Evolutionary conservation across 2,113 vertebrate genomes (phyloP), one percentile per base, ranked within the genome.

Genomic region (Prietella phreatophila): DNA sequence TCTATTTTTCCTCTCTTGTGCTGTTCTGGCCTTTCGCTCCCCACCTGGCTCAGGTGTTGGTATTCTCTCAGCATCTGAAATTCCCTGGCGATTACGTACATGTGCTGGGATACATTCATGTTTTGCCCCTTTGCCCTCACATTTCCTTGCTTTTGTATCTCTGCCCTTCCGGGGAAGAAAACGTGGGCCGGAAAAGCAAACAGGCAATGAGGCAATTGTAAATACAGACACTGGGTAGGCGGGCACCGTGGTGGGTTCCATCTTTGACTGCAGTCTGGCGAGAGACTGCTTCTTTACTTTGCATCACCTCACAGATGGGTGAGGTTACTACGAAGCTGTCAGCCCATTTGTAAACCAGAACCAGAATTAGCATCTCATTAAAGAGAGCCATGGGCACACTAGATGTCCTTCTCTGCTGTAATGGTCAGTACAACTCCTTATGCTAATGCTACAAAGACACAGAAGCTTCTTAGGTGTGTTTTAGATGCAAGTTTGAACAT

Each of bases 221-320:
- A 86, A 91, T 36, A 56, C 89, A 69, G 82, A 78, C 85, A 85
- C 83, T 87, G 65, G 71, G 90, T 91, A 82, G 90, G 90, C 79
- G 88, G 83, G 83, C 83, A 27, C 86, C 81, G 67, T 89, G 83
- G 90, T 78, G 88, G 9, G 69, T 91, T 83, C 88, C 85, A 87
- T 90, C 88, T 90, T 90, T 87, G 88, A 89, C 83, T 85, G 86
- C 90, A 90, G 84, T 89, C 90, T 91, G 90, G 83, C 73, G 65
- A 79, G 83, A 89, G 85, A 89, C 78, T 85, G 88, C 69, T 86
- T 89, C 71, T 85, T 89, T 89, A 87, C 88, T 91, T 86, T 89
- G 85, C 85, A 85, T 91, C 90, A 91, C 88, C 90, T 91, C 88
- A 87, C 90, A 91, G 88, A 91, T 91, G 90, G 90, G 90, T 33